Evolutionary conservation across 2,797 vertebrate species (phyloP).

Genomic region (Melanotaenia maccullochi): DNA sequence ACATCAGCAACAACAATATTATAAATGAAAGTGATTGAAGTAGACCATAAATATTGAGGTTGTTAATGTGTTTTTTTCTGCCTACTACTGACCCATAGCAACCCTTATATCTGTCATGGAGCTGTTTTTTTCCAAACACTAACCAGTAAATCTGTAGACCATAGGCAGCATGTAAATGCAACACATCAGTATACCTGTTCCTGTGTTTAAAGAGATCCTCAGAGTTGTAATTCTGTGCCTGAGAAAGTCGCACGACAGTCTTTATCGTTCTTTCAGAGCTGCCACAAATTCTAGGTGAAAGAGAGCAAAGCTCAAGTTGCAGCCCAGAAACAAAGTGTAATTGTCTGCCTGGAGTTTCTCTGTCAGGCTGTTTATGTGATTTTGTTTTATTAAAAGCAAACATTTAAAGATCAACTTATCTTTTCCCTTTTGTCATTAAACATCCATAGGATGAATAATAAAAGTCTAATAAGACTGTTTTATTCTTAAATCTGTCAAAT

Average conservation of each 20-base stretch:
- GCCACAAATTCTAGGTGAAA: conserved; percentile 16
- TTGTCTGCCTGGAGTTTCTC: conserved; percentile 41
- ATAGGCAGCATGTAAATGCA: not conserved
- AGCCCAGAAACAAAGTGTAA: conserved; percentile 56
- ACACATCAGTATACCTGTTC: not conserved
- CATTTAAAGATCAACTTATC: not conserved
- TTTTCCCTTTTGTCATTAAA: not conserved
- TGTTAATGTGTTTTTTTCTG: conserved; percentile 50
- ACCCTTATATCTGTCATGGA: conserved; percentile 22
- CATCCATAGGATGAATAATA: not conserved
- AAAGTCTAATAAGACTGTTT: not conserved
- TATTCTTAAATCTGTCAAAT: not conserved
- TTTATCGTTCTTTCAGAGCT: conserved; percentile 14
- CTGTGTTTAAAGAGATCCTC: not conserved
- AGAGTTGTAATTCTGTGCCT: not conserved
- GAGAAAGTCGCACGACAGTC: not conserved
- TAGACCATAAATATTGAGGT: conserved; percentile 2
- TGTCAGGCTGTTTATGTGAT: not conserved
- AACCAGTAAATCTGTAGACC: conserved; percentile 28
- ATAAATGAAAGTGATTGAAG: not conserved
- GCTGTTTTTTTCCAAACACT: conserved; percentile 20
- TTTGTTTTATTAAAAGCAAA: not conserved
- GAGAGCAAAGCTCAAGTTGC: conserved; percentile 25
- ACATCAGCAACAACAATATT: conserved; percentile 32
- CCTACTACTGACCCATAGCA: conserved; percentile 14